These are phyloP conservation scores for Chlamydotis undulata DNA, from an alignment of 2,113 vertebrate species.

Conservation along the genomic window DNA sequence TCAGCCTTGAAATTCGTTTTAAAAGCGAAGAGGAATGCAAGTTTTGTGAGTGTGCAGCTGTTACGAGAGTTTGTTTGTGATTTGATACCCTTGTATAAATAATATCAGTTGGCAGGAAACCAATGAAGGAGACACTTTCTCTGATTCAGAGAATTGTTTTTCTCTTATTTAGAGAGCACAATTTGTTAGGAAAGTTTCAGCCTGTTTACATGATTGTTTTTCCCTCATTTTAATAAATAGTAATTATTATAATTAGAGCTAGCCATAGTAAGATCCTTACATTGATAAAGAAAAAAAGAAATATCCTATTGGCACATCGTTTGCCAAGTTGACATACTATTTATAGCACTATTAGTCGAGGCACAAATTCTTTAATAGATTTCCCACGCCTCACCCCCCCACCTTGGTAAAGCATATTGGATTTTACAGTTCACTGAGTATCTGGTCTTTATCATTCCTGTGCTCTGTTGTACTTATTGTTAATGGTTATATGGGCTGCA, in stretches of 20 bases:
- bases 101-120: not conserved
- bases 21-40: not conserved
- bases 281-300: not conserved
- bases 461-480: not conserved
- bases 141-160: not conserved
- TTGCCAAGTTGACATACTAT: not conserved
- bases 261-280: not conserved
- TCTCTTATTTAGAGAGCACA: not conserved
- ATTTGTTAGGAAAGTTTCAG: not conserved
- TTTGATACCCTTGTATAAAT: not conserved
- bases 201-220: slow-evolving; percentile 19
- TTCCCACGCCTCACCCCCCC: not conserved
- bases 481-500: slow-evolving; percentile 8
- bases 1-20: not conserved
- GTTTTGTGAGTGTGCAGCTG: not conserved
- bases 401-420: not conserved
- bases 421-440: not conserved
- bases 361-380: not conserved
- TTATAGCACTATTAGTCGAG: not conserved
- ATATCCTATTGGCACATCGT: not conserved
- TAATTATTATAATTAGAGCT: not conserved
- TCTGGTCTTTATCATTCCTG: not conserved
- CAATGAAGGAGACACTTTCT: not conserved
- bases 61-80: not conserved
- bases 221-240: not conserved